Evolutionary conservation across 2,113 vertebrate species (phyloP), one percentile per base, ranked within the genome.

Genomic region (Beaufortia kweichowensis): DNA sequence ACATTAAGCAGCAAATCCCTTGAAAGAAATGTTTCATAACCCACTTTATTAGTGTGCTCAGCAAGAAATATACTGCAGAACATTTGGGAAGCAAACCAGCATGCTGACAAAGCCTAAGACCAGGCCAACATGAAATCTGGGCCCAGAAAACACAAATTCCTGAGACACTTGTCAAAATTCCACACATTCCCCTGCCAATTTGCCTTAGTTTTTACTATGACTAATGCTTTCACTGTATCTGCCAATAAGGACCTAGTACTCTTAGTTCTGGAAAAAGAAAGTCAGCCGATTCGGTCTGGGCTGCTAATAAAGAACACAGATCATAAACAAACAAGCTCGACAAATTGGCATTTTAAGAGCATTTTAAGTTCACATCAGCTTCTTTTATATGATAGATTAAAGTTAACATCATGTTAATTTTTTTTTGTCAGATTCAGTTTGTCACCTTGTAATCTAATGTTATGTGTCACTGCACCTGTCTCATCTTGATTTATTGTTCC

Each of bases 1-100:
- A 73, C 26, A 24, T 73, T 23, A 26, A 9, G 35, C 39, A 28
- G 70, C 15, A 28, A 60, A 73, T 73, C 70, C 70, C 56, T 60
- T 14, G 19, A 31, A 73, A 61, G 70, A 21, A 26, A 60, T 29
- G 70, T 48, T 73, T 61, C 24, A 29, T 46, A 61, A 61, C 56
- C 70, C 17, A 73, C 35, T 48, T 61, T 61, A 61, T 46, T 1
- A 12, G 39, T 61, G 70, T 46, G 39, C 70, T 21, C 35, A 9
- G 70, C 19, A 29, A 48, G 39, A 73, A 73, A 31, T 10, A 5
- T 48, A 61, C 35, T 29, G 11, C 26, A 43, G 61, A 61, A 60
- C 24, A 60, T 60, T 29, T 29, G 10, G 35, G 35, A 73, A 60
- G 46, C 55, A 41, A 73, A 28, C 24, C 70, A 43, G 39, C 33